Base-by-base conservation (phyloP, 2,797 vertebrate species). In the Lutjanus argentimaculatus region DNA sequence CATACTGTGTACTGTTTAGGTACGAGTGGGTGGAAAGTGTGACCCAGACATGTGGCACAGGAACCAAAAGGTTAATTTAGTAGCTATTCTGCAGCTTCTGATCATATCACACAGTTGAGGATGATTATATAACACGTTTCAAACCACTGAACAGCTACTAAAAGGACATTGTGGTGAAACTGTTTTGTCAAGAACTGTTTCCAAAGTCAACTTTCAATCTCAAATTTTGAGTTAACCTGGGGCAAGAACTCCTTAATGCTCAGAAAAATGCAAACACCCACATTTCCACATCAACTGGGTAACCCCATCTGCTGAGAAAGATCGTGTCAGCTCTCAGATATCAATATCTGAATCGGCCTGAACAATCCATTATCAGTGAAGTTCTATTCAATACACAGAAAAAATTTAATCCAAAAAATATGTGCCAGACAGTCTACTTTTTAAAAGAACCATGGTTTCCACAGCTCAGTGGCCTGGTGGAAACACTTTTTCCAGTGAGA, bases 401-500 rank as follows among this genome's bases (percentile, higher is more conserved):
- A 42, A 52, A 7, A 3, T 25, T 63, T 75, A 25, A 66, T 52
- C 58, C 15, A 57, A 82, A 69, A 74, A 79, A 17, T 30, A 70
- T 53, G 49, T 14, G 19, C 62, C 52, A 59, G 51, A 77, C 70
- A 69, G 51, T 25, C 59, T 52, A 49, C 43, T 82, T 82, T 71
- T 74, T 43, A 52, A 79, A 66, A 75, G 69, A 77, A 75, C 58
- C 19, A 46, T 48, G 74, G 69, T 61, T 72, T 80, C 63, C 59
- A 63, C 80, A 72, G 69, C 76, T 58, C 1, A 25, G 79, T 67
- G 62, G 75, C 63, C 69, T 51, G 3, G 57, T 82, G 78, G 72
- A 88, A 82, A 84, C 52, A 72, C 66, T 63, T 87, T 83, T 85
- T 71, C 84, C 86, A 85, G 52, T 67, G 61, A 83, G 19, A 83